A percentile compares a stretch with the other conserved stretches of the same genome.
phyloP scores from a whole-genome alignment of 2,888 invertebrate genomes.

The Standfussiana lucernea region DNA sequence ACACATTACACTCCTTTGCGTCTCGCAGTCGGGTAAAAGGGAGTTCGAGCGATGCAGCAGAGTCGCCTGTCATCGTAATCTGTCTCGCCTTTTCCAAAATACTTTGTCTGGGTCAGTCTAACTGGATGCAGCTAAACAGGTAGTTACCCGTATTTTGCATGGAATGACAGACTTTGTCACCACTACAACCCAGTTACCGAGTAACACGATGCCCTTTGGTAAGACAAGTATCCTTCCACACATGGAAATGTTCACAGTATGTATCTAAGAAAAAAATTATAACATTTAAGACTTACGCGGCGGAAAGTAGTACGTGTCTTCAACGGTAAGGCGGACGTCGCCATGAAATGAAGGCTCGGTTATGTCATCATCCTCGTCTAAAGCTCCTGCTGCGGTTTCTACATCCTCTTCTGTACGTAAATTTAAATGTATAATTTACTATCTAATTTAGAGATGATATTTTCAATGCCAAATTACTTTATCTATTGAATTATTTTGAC shows the following conservation, averaged over 20 bases:
- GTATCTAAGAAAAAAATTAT: neutral
- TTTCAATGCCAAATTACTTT: neutral
- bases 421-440: neutral
- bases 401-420: constrained; percentile 71
- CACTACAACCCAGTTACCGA: neutral
- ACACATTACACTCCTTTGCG: neutral
- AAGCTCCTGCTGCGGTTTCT: constrained; percentile 78
- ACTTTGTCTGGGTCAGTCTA: neutral
- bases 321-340: constrained; percentile 66
- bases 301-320: constrained; percentile 84
- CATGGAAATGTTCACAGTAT: neutral
- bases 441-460: neutral
- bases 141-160: neutral
- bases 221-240: neutral
- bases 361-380: constrained; percentile 72
- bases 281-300: constrained; percentile 76
- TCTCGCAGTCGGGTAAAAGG: neutral
- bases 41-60: neutral
- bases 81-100: neutral
- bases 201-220: neutral
- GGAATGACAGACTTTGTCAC: neutral
- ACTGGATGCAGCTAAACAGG: neutral
- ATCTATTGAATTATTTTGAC: neutral
- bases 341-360: constrained; percentile 5
- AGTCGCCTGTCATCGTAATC: neutral